Percentiles rank a stretch among this genome's conserved stretches.
Conservation (phyloP, 2,797 vertebrate genomes). For the Oryzias sinensis region DNA sequence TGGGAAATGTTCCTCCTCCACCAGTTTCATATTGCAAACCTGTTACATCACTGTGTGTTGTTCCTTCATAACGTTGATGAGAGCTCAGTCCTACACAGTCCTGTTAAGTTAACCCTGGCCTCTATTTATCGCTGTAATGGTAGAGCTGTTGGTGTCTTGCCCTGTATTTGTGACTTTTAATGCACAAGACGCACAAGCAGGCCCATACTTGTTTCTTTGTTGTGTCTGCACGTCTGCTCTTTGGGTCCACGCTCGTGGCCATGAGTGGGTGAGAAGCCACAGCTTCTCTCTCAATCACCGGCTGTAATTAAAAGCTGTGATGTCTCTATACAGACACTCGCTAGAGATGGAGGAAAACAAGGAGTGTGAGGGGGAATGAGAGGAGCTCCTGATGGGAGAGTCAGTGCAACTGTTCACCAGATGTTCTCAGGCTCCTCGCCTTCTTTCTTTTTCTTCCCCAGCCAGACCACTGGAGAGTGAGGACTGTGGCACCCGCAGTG, state of each 20-base stretch:
- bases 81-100: conserved; percentile 22
- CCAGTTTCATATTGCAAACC: conserved; percentile 25
- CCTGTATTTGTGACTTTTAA: conserved; percentile 59
- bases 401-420: conserved; percentile 80
- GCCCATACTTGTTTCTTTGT: conserved; percentile 69
- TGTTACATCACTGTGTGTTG: conserved; percentile 51
- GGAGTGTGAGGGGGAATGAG: conserved; percentile 25
- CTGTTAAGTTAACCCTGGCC: conserved; percentile 38
- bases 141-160: conserved; percentile 49
- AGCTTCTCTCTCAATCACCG: conserved; percentile 62
- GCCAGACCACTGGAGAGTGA: conserved; percentile 58
- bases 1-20: conserved; percentile 11
- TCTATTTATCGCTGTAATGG: conserved; percentile 71
- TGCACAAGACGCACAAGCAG: conserved; percentile 41
- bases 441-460: conserved; percentile 55
- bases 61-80: conserved; percentile 25
- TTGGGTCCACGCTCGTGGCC: conserved; percentile 58
- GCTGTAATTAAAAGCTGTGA: conserved; percentile 76
- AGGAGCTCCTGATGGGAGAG: conserved; percentile 61
- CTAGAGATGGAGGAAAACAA: conserved; percentile 42
- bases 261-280: conserved; percentile 71
- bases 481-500: conserved; percentile 44
- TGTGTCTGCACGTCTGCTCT: conserved; percentile 71
- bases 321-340: conserved; percentile 60
- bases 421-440: conserved; percentile 72